phyloP scores from a whole-genome alignment of 2,797 vertebrate genomes.

The Malacoraja senta region DNA sequence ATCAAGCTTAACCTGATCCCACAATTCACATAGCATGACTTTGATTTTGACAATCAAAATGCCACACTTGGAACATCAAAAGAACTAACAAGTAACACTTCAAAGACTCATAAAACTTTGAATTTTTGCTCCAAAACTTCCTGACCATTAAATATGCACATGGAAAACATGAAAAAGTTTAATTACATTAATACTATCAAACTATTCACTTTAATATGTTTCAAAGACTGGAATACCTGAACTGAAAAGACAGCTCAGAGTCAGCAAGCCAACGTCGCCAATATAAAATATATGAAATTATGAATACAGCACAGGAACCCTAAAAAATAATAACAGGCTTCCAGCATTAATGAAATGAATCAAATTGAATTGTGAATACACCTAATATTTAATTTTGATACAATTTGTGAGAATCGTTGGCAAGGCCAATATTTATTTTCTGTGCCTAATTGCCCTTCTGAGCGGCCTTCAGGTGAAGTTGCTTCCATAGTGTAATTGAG shows the following conservation, averaged over 20 bases:
- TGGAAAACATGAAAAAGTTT: not conserved
- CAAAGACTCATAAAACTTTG: slow-evolving; percentile 25
- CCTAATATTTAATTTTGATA: not conserved
- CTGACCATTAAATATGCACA: slow-evolving; percentile 22
- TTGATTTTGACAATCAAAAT: slow-evolving; percentile 20
- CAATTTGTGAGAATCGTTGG: not conserved
- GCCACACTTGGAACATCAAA: slow-evolving; percentile 12
- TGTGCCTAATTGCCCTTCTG: too few species aligned
- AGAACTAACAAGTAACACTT: slow-evolving; percentile 3
- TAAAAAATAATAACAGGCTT: not conserved
- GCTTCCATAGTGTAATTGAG: too few species aligned
- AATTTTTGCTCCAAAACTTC: slow-evolving; percentile 31
- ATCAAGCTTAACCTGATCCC: not conserved
- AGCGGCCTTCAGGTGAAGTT: too few species aligned
- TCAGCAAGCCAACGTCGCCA: not conserved
- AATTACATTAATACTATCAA: slow-evolving; percentile 20
- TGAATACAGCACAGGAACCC: not conserved
- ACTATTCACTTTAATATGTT: slow-evolving; percentile 13
- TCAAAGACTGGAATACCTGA: not conserved
- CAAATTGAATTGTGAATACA: not conserved
- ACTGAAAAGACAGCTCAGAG: not conserved
- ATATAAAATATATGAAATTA: slow-evolving; percentile 8
- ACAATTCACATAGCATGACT: not conserved
- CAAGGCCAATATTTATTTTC: too few species aligned
- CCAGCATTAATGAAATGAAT: not conserved